Conservation (phyloP, 1,140 invertebrate species). For the Formica exsecta region DNA sequence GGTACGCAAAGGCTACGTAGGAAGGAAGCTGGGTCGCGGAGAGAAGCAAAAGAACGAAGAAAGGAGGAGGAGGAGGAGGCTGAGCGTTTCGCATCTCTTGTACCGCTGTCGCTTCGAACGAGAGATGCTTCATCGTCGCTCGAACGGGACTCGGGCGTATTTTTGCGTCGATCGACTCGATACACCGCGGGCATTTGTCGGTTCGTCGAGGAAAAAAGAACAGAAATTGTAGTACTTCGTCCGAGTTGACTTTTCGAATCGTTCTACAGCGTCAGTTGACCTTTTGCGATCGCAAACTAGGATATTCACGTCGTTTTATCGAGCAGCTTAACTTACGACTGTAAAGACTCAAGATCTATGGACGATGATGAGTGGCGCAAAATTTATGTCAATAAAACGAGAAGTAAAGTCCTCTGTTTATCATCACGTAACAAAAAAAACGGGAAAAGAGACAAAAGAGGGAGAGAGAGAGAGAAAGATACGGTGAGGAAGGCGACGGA, state of each 20-base stretch:
- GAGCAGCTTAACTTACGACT: constrained; percentile 9
- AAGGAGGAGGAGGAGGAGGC: neutral
- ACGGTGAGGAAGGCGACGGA: constrained; percentile 41
- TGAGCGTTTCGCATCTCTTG: constrained; percentile 74
- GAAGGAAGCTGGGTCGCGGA: constrained; percentile 27
- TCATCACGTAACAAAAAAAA: constrained; percentile 47
- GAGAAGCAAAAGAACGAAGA: constrained; percentile 29
- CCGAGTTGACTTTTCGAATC: constrained; percentile 29
- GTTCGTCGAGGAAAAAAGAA: constrained; percentile 41
- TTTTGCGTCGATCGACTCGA: constrained; percentile 75
- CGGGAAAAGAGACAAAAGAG: neutral
- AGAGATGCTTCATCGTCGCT: constrained; percentile 77
- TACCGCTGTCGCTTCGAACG: constrained; percentile 75
- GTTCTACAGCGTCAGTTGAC: constrained; percentile 16
- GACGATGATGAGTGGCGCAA: neutral
- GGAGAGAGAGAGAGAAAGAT: neutral
- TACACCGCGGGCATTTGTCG: constrained; percentile 75
- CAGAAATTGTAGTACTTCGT: constrained; percentile 17
- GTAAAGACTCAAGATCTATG: neutral
- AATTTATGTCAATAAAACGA: constrained; percentile 28
- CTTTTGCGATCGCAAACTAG: neutral
- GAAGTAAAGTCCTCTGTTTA: constrained; percentile 61
- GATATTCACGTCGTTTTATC: neutral
- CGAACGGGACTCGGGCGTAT: constrained; percentile 70
- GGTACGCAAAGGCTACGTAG: constrained; percentile 64